A percentile compares a stretch with the other conserved stretches of the same genome.
Evolutionary conservation across 1,140 invertebrate genomes (phyloP).

Genomic region (Drosophila setifemur): DNA sequence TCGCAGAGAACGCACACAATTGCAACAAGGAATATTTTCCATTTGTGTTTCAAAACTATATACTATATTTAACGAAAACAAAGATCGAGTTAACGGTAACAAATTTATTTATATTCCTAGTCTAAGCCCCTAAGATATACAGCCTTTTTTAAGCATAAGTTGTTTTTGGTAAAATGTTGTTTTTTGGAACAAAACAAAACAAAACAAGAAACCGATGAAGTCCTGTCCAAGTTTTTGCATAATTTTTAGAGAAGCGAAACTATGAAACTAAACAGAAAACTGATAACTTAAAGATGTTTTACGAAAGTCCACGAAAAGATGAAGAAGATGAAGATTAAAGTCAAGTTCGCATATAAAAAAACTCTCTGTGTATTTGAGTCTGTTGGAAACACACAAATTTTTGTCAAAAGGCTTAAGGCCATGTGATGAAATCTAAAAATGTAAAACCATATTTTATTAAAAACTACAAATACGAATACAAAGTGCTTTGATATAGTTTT

Average conservation of each 20-base stretch:
- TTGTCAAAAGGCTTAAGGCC: constrained; percentile 51
- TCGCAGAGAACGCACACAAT: constrained; percentile 10
- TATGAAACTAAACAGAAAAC: constrained; percentile 5
- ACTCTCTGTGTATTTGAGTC: constrained; percentile 25
- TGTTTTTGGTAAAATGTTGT: constrained; percentile 58
- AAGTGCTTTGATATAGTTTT: constrained; percentile 19
- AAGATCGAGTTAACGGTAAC: constrained; percentile 4
- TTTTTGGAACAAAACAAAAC: constrained; percentile 23
- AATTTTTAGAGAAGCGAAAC: constrained; percentile 45
- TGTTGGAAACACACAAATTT: constrained; percentile 13
- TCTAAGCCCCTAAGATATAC: constrained; percentile 38
- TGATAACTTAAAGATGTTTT: constrained; percentile 20
- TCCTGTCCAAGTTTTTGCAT: constrained; percentile 71
- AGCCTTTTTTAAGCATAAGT: constrained; percentile 49
- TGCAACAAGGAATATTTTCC: constrained; percentile 15
- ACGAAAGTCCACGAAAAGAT: constrained; percentile 27
- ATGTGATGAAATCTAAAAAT: constrained; percentile 58
- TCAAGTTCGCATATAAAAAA: constrained; percentile 20
- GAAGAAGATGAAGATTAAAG: neutral
- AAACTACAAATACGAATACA: constrained; percentile 3
- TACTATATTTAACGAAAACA: constrained; percentile 9
- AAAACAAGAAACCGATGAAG: too few relatives aligned
- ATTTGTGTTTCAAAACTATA: constrained; percentile 14
- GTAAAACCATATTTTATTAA: constrained; percentile 65
- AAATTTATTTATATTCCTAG: constrained; percentile 43